Percentiles rank a stretch among this genome's conserved stretches.
phyloP scores from a whole-genome alignment of 2,113 vertebrate genomes.

The Pelobates fuscus region DNA sequence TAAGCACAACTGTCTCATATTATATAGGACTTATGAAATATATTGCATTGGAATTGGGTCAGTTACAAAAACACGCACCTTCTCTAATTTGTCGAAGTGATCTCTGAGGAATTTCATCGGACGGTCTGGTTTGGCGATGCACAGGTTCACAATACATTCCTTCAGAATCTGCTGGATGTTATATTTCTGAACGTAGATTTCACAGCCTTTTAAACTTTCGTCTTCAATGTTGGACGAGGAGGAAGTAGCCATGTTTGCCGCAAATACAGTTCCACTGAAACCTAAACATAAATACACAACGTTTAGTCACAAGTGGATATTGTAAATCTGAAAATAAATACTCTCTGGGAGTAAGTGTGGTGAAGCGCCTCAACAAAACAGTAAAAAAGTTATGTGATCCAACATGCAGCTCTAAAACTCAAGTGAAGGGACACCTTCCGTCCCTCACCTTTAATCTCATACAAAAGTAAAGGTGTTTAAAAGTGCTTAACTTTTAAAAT shows the following conservation, averaged over 20 bases:
- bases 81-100: conserved; percentile 95
- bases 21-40: too few species aligned
- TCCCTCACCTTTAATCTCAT: too few species aligned
- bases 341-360: too few species aligned
- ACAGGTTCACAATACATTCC: conserved; percentile 95
- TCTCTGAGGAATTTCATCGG: conserved; percentile 95
- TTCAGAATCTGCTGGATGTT: conserved; percentile 93
- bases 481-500: too few species aligned
- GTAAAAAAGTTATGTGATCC: too few species aligned
- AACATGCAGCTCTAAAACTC: too few species aligned
- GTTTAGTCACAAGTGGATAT: too few species aligned
- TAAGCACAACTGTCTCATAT: too few species aligned
- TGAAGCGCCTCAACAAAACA: too few species aligned
- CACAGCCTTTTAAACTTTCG: conserved; percentile 90
- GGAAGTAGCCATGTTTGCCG: conserved; percentile 84
- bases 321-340: too few species aligned
- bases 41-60: neutral
- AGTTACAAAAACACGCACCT: conserved; percentile 75
- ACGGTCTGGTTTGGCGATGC: conserved; percentile 89
- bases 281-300: neutral
- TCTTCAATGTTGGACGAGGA: conserved; percentile 87
- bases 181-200: conserved; percentile 93
- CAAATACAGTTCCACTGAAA: neutral
- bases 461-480: too few species aligned
- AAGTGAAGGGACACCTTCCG: too few species aligned